phyloP scores from a whole-genome alignment of 2,113 vertebrate genomes.

The Myotis brandtii region DNA sequence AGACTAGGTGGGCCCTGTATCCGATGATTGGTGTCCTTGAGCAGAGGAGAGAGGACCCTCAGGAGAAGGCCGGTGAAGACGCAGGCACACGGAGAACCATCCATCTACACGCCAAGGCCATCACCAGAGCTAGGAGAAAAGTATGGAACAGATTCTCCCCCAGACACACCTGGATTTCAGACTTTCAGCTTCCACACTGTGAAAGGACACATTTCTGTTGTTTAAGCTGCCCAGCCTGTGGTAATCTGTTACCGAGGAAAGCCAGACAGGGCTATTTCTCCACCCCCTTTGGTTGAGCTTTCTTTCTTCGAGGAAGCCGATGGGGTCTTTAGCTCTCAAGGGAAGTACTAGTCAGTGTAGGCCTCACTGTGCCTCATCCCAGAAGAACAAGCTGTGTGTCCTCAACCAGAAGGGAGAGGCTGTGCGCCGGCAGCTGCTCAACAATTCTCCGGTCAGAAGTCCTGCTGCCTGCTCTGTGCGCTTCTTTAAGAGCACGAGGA shows the following conservation, averaged over 20 bases:
- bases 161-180: not conserved
- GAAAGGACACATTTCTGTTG: not conserved
- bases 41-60: not conserved
- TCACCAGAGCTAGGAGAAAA: not conserved
- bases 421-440: not conserved
- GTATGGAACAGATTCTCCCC: not conserved
- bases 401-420: not conserved
- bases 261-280: not conserved
- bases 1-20: not conserved
- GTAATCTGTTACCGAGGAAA: not conserved
- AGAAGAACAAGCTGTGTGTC: not conserved
- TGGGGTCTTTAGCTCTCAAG: not conserved
- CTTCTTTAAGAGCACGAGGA: not conserved
- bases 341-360: not conserved
- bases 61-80: no score
- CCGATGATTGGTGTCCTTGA: not conserved
- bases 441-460: not conserved
- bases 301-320: not conserved
- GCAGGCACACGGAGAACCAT: not conserved
- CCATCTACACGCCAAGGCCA: not conserved
- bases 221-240: not conserved
- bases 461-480: not conserved
- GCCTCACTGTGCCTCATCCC: not conserved
- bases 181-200: not conserved
- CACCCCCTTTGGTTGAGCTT: not conserved